Evolutionary conservation across 2,888 invertebrate genomes (phyloP).

Genomic region (Cryptops parisi): DNA sequence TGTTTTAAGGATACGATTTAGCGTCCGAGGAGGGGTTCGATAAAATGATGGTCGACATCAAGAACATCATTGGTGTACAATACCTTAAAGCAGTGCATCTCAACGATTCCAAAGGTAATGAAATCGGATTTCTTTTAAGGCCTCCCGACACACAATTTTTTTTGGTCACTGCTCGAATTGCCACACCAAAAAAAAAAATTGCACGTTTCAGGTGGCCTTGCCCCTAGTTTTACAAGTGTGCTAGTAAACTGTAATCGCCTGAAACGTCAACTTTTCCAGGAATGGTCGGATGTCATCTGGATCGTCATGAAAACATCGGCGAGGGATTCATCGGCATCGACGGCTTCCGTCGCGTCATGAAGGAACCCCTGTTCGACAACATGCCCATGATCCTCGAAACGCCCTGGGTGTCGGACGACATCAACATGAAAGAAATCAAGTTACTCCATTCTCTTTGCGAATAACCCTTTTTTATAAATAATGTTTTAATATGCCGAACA

Average conservation of each 20-base stretch:
- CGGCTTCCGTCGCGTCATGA: constrained; percentile 32
- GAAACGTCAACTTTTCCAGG: too few relatives aligned
- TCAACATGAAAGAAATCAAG: constrained; percentile 21
- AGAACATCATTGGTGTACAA: constrained; percentile 31
- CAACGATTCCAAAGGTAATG: constrained; percentile 37
- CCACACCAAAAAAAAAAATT: too few relatives aligned
- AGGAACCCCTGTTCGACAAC: constrained; percentile 28
- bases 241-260: too few relatives aligned
- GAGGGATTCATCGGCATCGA: constrained; percentile 33
- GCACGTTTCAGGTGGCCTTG: too few relatives aligned
- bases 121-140: too few relatives aligned
- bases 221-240: too few relatives aligned
- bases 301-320: constrained; percentile 37
- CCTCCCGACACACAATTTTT: too few relatives aligned
- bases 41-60: constrained; percentile 31
- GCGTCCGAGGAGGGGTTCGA: constrained; percentile 29
- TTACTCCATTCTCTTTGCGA: constrained; percentile 17
- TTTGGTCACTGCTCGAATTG: too few relatives aligned
- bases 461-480: too few relatives aligned
- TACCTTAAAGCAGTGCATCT: constrained; percentile 37
- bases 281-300: constrained; percentile 31
- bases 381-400: constrained; percentile 22
- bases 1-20: constrained; percentile 32
- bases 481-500: too few relatives aligned
- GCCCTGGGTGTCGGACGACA: constrained; percentile 20